Conservation (phyloP, 2,888 invertebrate species). For the Drosophila vallismaia region DNA sequence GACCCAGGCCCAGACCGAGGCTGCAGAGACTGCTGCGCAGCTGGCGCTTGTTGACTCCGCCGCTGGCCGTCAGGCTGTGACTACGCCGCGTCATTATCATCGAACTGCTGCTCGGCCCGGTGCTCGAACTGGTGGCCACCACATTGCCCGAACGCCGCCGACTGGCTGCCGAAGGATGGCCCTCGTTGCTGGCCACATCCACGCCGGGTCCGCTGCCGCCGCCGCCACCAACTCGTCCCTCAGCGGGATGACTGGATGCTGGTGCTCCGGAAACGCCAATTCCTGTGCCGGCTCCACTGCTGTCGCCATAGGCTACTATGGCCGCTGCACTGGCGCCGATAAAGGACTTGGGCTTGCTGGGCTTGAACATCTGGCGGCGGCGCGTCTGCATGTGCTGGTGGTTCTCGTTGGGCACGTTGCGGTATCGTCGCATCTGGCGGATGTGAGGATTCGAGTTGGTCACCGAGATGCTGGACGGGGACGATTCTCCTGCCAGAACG, state of each 20-base stretch:
- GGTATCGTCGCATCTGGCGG: conserved; percentile 68
- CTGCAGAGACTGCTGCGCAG: conserved; percentile 77
- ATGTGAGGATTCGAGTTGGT: conserved; percentile 13
- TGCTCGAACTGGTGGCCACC: conserved; percentile 6
- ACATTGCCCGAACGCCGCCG: conserved; percentile 21
- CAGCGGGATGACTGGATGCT: background rate
- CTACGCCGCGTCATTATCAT: conserved; percentile 55
- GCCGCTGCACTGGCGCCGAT: conserved; percentile 46
- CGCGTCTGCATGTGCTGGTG: conserved; percentile 72
- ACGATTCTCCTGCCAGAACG: background rate
- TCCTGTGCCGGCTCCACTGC: background rate
- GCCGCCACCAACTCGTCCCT: conserved; percentile 14
- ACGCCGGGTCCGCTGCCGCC: conserved; percentile 12
- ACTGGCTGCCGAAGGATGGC: conserved; percentile 1
- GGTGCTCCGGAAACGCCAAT: background rate
- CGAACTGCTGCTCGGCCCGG: background rate
- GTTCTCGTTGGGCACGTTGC: conserved; percentile 81
- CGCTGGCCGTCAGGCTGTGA: conserved; percentile 45
- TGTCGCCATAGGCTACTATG: conserved; percentile 53
- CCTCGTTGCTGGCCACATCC: conserved; percentile 6
- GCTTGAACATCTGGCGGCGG: conserved; percentile 59
- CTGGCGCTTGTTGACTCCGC: conserved; percentile 75
- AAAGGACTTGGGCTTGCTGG: conserved; percentile 52
- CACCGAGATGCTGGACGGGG: background rate
- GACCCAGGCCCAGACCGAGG: conserved; percentile 34